Evolutionary conservation across 1,140 invertebrate species (phyloP).

Genomic region (Oscheius sp.): DNA sequence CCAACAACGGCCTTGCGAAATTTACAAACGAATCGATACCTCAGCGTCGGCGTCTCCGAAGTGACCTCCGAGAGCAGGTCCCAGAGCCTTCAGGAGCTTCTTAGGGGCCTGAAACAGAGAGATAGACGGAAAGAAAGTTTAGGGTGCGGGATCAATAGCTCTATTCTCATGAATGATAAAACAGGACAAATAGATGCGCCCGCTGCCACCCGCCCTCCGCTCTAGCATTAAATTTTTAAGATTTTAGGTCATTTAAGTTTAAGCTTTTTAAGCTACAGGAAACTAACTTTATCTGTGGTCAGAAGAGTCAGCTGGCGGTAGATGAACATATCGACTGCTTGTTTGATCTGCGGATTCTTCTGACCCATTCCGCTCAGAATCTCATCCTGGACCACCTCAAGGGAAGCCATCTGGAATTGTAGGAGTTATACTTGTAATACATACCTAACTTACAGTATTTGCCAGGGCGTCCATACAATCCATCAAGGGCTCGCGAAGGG

Average conservation of each 20-base stretch:
- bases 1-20: neutral
- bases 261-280: neutral
- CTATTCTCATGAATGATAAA: too few relatives aligned
- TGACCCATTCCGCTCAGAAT: conserved; percentile 77
- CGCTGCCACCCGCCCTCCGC: neutral
- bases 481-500: conserved; percentile 67
- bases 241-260: neutral
- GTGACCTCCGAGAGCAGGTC: conserved; percentile 68
- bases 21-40: too few relatives aligned
- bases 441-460: conserved; percentile 18
- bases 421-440: neutral
- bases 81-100: conserved; percentile 82
- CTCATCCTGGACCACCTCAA: conserved; percentile 85
- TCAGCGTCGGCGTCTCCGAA: neutral
- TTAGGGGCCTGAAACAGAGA: too few relatives aligned
- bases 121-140: too few relatives aligned
- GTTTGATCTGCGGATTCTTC: conserved; percentile 90
- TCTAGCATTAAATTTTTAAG: neutral
- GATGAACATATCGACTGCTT: conserved; percentile 84
- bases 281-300: conserved; percentile 63
- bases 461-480: conserved; percentile 89
- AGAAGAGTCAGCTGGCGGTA: conserved; percentile 71
- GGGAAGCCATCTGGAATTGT: conserved; percentile 71
- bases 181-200: too few relatives aligned
- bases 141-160: too few relatives aligned